Evolutionary conservation across 2,113 vertebrate genomes (phyloP).

Genomic region (Hepsetus odoe): DNA sequence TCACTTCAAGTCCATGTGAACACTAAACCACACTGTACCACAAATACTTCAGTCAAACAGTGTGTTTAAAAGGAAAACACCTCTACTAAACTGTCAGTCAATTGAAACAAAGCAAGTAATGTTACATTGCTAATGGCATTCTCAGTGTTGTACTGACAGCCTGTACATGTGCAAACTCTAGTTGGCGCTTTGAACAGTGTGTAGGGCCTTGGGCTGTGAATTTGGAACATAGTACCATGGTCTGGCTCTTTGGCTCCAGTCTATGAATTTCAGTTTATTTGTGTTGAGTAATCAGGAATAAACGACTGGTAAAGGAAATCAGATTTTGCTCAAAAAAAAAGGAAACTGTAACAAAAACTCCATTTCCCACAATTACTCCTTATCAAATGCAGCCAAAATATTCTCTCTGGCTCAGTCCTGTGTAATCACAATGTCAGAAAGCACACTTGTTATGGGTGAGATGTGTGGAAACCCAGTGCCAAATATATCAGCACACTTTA

Average conservation of each 20-base stretch:
- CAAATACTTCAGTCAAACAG: conserved; percentile 14
- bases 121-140: conserved; percentile 2
- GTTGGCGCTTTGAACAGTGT: not conserved
- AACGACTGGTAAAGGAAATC: conserved; percentile 44
- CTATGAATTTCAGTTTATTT: conserved; percentile 47
- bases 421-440: conserved; percentile 14
- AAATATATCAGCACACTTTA: conserved; percentile 40
- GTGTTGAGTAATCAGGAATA: conserved; percentile 40
- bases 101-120: not conserved
- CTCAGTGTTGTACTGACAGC: not conserved
- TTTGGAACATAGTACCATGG: conserved; percentile 11
- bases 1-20: not conserved
- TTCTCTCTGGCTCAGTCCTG: conserved; percentile 44
- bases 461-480: conserved; percentile 4
- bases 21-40: conserved; percentile 16
- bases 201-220: not conserved
- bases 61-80: conserved; percentile 2
- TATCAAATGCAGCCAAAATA: conserved; percentile 46
- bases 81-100: not conserved
- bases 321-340: conserved; percentile 40
- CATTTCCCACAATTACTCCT: conserved; percentile 54
- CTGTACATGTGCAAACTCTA: not conserved
- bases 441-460: conserved; percentile 29
- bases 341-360: conserved; percentile 42
- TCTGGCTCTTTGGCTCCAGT: conserved; percentile 38